A percentile compares a stretch with the other conserved stretches of the same genome.
phyloP scores from a whole-genome alignment of 2,113 vertebrate genomes.

The Sphyrna mokarran region DNA sequence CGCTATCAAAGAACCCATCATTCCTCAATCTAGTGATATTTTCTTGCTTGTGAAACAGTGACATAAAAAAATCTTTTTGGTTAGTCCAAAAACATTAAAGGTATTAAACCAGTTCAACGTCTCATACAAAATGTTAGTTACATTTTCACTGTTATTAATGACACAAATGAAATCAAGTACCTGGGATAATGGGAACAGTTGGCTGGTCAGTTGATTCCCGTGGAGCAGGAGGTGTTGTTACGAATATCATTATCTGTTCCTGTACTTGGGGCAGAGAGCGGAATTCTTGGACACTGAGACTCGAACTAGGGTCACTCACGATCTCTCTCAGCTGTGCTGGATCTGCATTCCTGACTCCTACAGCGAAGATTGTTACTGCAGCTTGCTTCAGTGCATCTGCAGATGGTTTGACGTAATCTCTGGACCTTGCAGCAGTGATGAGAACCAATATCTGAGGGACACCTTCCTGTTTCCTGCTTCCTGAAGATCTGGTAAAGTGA shows the following conservation, averaged over 20 bases:
- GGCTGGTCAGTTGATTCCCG: background rate
- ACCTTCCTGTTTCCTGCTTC: constrained; percentile 65
- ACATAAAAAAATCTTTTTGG: background rate
- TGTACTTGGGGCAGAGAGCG: background rate
- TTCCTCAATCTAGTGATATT: background rate
- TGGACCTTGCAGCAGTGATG: constrained; percentile 74
- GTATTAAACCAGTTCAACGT: background rate
- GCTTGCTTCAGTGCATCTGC: constrained; percentile 26
- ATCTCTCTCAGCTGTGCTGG: constrained; percentile 23
- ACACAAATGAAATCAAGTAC: background rate
- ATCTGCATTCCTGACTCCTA: constrained; percentile 38
- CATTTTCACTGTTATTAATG: background rate
- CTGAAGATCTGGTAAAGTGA: constrained; percentile 63
- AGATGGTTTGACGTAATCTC: constrained; percentile 48
- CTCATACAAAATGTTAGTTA: background rate
- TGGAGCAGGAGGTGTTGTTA: constrained; percentile 56
- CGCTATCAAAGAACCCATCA: background rate
- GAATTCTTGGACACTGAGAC: constrained; percentile 55
- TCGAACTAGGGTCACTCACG: constrained; percentile 49
- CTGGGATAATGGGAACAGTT: background rate
- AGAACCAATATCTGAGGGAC: constrained; percentile 78
- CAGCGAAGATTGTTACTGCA: constrained; percentile 1
- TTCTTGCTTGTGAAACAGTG: background rate
- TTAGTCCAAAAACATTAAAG: background rate
- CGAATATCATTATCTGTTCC: constrained; percentile 42